phyloP scores from a whole-genome alignment of 92 coral and sea anemone genomes.

The Heliopora coerulea region DNA sequence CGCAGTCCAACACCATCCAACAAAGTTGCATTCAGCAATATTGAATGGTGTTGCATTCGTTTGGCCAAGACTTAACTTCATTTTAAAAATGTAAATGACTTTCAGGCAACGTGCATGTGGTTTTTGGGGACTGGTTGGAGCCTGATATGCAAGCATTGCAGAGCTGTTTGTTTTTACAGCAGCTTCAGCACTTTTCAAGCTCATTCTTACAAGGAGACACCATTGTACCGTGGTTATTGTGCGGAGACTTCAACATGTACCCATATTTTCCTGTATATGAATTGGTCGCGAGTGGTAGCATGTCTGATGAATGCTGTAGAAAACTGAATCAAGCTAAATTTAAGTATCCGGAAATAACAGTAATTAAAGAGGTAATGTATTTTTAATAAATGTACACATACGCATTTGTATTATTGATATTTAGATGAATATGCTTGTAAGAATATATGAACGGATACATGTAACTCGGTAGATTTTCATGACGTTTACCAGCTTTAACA shows the following conservation, averaged over 20 bases:
- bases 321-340: constrained; percentile 38
- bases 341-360: constrained; percentile 24
- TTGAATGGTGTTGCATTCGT: too few species aligned
- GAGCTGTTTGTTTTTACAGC: constrained; percentile 56
- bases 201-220: constrained; percentile 4
- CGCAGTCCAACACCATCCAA: too few species aligned
- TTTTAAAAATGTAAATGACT: too few species aligned
- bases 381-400: too few species aligned
- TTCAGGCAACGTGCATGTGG: constrained; percentile 44
- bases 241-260: constrained; percentile 83
- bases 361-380: neutral
- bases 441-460: too few species aligned
- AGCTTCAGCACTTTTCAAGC: constrained; percentile 29
- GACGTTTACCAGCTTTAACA: too few species aligned
- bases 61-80: neutral
- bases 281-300: constrained; percentile 51
- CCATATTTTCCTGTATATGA: constrained; percentile 69
- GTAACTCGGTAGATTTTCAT: too few species aligned
- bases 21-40: too few species aligned
- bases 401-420: too few species aligned
- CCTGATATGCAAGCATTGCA: constrained; percentile 63
- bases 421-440: too few species aligned
- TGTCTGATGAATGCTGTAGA: constrained; percentile 40
- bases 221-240: constrained; percentile 35
- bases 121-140: constrained; percentile 38